Evolutionary conservation across 2,113 vertebrate genomes (phyloP).

Genomic region (Todiramphus chloris): DNA sequence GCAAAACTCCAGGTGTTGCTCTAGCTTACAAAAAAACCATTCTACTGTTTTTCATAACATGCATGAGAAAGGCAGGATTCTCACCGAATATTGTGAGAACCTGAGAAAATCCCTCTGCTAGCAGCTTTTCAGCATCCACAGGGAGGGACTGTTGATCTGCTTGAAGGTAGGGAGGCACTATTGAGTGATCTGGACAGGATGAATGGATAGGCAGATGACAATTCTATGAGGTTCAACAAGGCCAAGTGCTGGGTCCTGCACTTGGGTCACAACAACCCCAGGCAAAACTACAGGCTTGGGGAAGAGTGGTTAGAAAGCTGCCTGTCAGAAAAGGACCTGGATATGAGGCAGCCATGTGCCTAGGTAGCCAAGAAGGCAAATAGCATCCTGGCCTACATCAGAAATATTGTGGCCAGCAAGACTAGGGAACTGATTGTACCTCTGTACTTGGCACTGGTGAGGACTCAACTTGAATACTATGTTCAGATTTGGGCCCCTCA

Average conservation of each 20-base stretch:
- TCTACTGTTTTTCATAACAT: too few relatives aligned
- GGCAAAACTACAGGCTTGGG: fast-evolving
- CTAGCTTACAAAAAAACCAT: too few relatives aligned
- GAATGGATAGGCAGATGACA: neutral
- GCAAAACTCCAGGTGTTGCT: too few relatives aligned
- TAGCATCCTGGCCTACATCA: neutral
- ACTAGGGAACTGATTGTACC: neutral
- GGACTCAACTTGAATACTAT: fast-evolving
- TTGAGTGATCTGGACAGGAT: neutral
- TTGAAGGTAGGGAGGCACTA: neutral
- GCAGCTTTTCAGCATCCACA: too few relatives aligned
- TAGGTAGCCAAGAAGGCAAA: neutral
- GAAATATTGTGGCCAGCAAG: neutral
- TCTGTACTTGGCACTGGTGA: neutral
- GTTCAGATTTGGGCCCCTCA: neutral
- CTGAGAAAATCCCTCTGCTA: too few relatives aligned
- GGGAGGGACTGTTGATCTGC: neutral
- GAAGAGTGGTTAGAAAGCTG: neutral
- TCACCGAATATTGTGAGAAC: too few relatives aligned
- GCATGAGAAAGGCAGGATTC: too few relatives aligned
- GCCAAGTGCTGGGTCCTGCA: neutral
- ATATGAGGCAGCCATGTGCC: neutral
- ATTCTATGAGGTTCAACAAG: neutral
- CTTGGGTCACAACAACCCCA: neutral
- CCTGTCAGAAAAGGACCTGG: neutral